A percentile compares a stretch with the other conserved stretches of the same genome.
These are phyloP conservation scores for Mormyrops attenuatus DNA, from an alignment of 2,797 vertebrate species.

Conservation along the genomic window DNA sequence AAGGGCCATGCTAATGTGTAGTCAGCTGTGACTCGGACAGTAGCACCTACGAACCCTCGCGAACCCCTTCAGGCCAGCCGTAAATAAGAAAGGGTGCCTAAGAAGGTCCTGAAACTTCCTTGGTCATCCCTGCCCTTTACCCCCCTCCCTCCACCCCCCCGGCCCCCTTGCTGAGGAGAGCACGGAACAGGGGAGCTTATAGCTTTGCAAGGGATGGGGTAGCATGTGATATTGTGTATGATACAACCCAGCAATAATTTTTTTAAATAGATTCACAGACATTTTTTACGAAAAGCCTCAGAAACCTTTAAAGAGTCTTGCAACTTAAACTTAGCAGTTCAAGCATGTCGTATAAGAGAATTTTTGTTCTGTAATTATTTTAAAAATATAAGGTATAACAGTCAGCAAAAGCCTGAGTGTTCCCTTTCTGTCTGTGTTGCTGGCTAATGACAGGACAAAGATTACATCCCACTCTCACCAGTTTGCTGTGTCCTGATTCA, in stretches of 20 bases:
- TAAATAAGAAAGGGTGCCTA: not conserved
- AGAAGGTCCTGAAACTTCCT: not conserved
- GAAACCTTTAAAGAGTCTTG: not conserved
- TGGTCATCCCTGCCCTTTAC: not conserved
- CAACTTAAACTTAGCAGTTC: not conserved
- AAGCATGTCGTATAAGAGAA: not conserved
- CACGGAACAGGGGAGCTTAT: not conserved
- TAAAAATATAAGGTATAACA: not conserved
- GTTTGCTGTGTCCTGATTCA: not conserved
- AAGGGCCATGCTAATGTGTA: not conserved
- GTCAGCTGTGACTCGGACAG: not conserved
- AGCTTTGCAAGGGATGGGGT: not conserved
- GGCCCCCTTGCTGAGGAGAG: not conserved
- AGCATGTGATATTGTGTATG: not conserved
- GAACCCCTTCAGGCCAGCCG: not conserved
- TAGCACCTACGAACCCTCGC: not conserved
- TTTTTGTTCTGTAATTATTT: slow-evolving; percentile 6
- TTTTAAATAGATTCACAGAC: not conserved
- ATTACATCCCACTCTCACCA: not conserved
- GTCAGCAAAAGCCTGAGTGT: not conserved
- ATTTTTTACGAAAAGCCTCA: not conserved
- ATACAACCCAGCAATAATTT: not conserved
- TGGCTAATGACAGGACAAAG: slow-evolving; percentile 10
- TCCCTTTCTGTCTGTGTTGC: not conserved
- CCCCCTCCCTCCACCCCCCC: not conserved